phyloP scores from a whole-genome alignment of 2,113 vertebrate species.

The Rhodinocichla rosea region DNA sequence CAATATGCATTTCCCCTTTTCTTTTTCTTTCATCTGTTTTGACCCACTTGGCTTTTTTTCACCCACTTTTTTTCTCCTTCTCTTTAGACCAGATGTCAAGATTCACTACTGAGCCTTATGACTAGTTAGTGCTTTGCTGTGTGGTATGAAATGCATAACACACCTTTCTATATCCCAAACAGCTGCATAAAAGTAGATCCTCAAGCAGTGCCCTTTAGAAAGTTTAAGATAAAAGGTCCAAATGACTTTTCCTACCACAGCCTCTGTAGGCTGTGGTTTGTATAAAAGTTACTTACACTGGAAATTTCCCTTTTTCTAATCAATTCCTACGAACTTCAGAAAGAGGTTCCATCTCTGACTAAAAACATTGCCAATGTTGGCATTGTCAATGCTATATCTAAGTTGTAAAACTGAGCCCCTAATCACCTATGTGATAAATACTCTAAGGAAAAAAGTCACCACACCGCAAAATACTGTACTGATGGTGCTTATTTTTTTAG shows the following conservation, averaged over 20 bases:
- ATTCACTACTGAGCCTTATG: neutral
- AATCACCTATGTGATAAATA: neutral
- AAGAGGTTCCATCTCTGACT: neutral
- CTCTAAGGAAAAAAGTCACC: neutral
- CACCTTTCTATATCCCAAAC: neutral
- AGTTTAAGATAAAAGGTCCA: neutral
- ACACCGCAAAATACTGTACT: neutral
- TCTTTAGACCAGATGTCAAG: neutral
- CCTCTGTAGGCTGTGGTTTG: neutral
- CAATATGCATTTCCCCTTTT: neutral
- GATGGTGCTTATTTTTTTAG: neutral
- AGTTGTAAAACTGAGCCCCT: neutral
- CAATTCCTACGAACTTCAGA: neutral
- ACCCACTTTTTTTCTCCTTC: neutral
- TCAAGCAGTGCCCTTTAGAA: neutral
- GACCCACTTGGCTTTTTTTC: neutral
- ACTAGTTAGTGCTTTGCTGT: neutral
- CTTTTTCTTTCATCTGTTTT: neutral
- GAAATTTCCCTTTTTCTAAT: neutral
- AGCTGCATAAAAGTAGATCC: neutral
- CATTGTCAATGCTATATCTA: neutral
- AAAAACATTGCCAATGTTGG: neutral
- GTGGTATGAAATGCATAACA: neutral
- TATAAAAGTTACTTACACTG: neutral
- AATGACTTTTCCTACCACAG: neutral